Conservation (phyloP, 1,140 invertebrate genomes). For the Apis laboriosa region DNA sequence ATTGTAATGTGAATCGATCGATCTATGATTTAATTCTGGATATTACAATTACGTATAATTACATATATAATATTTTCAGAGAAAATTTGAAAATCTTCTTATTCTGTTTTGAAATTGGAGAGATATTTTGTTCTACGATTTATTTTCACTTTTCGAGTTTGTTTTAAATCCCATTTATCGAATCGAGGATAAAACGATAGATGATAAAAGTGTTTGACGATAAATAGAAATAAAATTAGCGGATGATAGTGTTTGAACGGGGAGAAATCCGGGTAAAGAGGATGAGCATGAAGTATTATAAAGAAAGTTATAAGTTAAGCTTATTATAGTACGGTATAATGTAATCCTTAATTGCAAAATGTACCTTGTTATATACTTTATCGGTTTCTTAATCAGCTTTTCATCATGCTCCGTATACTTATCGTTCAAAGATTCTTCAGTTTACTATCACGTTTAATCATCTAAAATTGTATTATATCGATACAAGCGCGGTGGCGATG, state of each 20-base stretch:
- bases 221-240: neutral
- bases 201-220: neutral
- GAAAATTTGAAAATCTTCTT: no score
- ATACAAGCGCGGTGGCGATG: neutral
- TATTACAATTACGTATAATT: no score
- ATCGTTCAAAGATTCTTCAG: neutral
- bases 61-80: no score
- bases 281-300: neutral
- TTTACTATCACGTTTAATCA: neutral
- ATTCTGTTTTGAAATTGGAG: no score
- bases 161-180: no score
- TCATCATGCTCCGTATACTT: neutral
- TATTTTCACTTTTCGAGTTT: no score
- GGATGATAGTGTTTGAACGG: neutral
- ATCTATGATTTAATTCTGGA: no score
- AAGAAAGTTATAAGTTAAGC: neutral
- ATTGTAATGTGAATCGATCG: no score
- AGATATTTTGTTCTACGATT: no score
- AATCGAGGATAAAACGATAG: neutral
- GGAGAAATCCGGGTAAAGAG: neutral
- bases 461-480: neutral
- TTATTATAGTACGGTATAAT: neutral
- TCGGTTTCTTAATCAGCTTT: conserved; percentile 6
- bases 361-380: conserved; percentile 5
- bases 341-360: conserved; percentile 21